Base-by-base conservation (phyloP, 2,113 vertebrate genomes). In the Rhineura floridana region DNA sequence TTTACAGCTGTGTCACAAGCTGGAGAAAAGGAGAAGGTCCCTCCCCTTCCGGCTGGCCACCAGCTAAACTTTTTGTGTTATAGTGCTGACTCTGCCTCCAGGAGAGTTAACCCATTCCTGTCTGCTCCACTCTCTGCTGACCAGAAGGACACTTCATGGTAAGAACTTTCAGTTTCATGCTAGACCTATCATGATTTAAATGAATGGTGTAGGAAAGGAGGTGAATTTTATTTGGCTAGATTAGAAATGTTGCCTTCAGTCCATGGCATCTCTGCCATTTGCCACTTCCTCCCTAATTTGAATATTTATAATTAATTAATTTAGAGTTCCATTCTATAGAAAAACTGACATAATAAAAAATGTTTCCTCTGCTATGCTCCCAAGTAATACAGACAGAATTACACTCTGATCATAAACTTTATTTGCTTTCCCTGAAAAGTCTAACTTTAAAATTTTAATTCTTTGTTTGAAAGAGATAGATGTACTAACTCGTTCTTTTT, bases 291-390 rank as follows among this genome's bases (percentile, higher is more conserved):
- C 33, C 12, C 28, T 52, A 88, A 73, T 89, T 89, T 80, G 55
- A 76, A 94, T 59, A 59, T 19, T 44, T 89, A 87, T 85, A 85
- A 84, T 77, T 84, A 83, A 93, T 88, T 86, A 93, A 48, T 70
- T 91, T 67, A 88, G 83, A 90, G 72, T 10, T 86, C 86, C 91
- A 79, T 88, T 88, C 86, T 0, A 80, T 3, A 44, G 85, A 33
- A 70, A 89, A 90, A 94, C 7, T 93, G 75, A 91, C 42, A 90
- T 69, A 89, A 89, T 84, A 88, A 90, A 93, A 91, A 12, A 79
- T 88, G 36, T 42, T 90, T 88, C 90, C 83, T 88, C 36, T 91
- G 90, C 85, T 88, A 69, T 91, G 50, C 73, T 88, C 82, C 0
- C 3, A 75, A 83, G 91, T 3, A 86, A 30, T 86, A 90, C 85